Conservation (phyloP, 2,888 invertebrate species). For the Smittia aterrima region DNA sequence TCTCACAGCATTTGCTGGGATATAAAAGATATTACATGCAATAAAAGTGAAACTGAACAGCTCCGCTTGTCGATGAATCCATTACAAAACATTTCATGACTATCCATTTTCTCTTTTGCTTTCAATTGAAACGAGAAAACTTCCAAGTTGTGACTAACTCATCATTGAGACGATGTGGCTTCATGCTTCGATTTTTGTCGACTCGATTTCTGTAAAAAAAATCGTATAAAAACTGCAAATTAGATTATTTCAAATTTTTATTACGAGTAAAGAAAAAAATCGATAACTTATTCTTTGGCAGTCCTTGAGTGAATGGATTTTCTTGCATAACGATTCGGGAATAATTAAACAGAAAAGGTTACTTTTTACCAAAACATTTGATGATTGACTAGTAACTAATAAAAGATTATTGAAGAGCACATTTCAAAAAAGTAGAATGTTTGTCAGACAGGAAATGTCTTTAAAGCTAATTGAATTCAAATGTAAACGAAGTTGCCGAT, state of each 20-base stretch:
- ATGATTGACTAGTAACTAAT: too few relatives aligned
- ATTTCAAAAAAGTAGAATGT: too few relatives aligned
- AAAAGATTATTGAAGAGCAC: too few relatives aligned
- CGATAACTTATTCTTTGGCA: background rate
- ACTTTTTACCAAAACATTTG: too few relatives aligned
- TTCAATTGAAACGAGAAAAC: background rate
- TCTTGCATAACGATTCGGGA: background rate
- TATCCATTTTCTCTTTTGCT: conserved; percentile 7
- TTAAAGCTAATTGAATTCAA: too few relatives aligned
- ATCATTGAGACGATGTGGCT: background rate
- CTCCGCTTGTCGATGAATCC: conserved; percentile 2
- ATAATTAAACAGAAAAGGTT: background rate
- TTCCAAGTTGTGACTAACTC: background rate
- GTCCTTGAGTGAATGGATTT: background rate
- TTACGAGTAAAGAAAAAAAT: background rate
- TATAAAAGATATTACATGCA: background rate
- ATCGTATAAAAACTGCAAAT: background rate
- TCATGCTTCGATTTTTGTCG: background rate
- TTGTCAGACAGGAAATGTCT: too few relatives aligned
- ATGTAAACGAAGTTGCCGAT: conserved; percentile 54
- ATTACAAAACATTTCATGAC: conserved; percentile 23
- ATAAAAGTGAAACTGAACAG: conserved; percentile 28
- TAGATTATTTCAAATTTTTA: background rate
- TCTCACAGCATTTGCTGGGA: background rate
- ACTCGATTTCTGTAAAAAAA: background rate